These are phyloP conservation scores for Cordilura impudica DNA, from an alignment of 2,888 invertebrate genomes.

Conservation along the genomic window DNA sequence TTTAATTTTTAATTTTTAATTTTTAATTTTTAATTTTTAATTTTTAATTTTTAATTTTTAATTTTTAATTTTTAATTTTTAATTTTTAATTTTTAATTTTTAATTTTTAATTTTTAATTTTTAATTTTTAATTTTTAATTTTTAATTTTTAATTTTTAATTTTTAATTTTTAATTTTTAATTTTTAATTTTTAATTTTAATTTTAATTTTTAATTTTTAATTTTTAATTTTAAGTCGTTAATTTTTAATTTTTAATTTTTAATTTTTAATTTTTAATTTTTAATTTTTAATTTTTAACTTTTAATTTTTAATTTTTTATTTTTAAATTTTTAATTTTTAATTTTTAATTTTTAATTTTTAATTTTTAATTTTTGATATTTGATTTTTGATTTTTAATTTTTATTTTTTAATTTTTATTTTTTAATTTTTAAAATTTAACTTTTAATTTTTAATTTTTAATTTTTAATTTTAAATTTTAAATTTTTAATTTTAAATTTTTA, in stretches of 20 bases:
- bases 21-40: neutral
- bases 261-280: too few species aligned
- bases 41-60: neutral
- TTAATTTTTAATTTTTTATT: too few species aligned
- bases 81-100: neutral
- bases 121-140: neutral
- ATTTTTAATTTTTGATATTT: too few species aligned
- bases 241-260: neutral
- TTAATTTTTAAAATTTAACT: too few species aligned
- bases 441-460: too few species aligned
- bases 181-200: neutral
- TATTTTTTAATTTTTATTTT: too few species aligned
- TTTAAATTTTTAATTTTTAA: conserved; percentile 1
- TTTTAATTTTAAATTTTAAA: too few species aligned
- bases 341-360: neutral
- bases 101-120: neutral
- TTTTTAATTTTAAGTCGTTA: too few species aligned
- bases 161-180: conserved; percentile 3
- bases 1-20: neutral
- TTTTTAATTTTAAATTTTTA: too few species aligned
- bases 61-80: neutral
- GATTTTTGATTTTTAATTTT: too few species aligned
- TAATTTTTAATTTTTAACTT: too few species aligned
- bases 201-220: neutral
- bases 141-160: neutral